Conservation (phyloP, 2,888 invertebrate species). For the Lapara coniferarum region DNA sequence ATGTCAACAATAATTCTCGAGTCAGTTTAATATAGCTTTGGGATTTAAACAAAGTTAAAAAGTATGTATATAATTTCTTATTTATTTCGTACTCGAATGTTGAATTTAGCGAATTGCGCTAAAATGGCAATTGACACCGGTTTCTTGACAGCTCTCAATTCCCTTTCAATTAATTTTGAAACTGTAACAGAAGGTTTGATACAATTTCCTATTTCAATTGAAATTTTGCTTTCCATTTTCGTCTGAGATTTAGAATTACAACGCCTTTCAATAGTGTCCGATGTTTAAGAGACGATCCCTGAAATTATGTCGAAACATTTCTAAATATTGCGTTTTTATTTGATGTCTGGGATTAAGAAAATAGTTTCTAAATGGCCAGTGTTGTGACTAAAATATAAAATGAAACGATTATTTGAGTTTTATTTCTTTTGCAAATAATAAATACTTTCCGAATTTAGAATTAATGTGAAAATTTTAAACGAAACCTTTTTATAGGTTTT, state of each 20-base stretch:
- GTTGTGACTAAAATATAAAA: no score
- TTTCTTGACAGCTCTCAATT: constrained; percentile 15
- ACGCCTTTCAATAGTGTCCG: constrained; percentile 1
- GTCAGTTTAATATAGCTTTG: neutral
- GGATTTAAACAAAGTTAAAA: neutral
- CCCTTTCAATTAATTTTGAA: constrained; percentile 16
- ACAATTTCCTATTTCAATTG: constrained; percentile 12
- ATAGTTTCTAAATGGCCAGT: no score
- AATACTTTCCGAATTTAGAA: no score
- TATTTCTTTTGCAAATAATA: no score
- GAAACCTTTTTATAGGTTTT: no score
- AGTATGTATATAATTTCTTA: neutral
- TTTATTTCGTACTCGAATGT: constrained; percentile 15
- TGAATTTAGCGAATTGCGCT: neutral
- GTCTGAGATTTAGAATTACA: constrained; percentile 9
- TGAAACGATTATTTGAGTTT: no score
- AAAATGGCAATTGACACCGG: constrained; percentile 15
- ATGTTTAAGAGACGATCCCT: neutral
- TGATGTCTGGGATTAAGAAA: no score
- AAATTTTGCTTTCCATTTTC: constrained; percentile 26
- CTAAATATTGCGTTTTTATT: no score
- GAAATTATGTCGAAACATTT: no score
- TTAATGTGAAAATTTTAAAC: no score
- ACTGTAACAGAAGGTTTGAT: constrained; percentile 7
- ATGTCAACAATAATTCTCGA: constrained; percentile 3